phyloP scores from a whole-genome alignment of 2,888 invertebrate genomes.

The Heliconius charithonia region DNA sequence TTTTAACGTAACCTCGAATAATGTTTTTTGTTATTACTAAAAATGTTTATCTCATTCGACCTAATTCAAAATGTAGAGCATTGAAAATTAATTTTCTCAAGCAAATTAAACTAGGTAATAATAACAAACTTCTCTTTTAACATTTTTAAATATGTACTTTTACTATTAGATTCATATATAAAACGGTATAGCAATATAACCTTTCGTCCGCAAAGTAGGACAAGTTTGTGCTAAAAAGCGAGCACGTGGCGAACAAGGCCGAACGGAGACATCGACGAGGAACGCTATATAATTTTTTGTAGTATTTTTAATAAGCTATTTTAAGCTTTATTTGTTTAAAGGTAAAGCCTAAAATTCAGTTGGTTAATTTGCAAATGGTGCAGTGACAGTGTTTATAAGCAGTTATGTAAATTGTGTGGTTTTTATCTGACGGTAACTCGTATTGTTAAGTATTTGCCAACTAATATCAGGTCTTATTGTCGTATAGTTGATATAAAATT shows the following conservation, averaged over 20 bases:
- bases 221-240: constrained; percentile 32
- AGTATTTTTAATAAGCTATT: constrained; percentile 22
- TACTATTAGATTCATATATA: neutral
- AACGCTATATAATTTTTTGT: constrained; percentile 28
- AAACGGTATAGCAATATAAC: constrained; percentile 14
- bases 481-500: neutral
- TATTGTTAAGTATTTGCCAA: constrained; percentile 22
- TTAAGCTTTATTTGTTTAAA: neutral
- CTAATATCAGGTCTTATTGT: constrained; percentile 18
- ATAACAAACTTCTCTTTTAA: neutral
- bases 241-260: constrained; percentile 72
- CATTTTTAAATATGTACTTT: neutral
- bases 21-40: neutral
- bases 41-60: neutral
- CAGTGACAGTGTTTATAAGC: constrained; percentile 40
- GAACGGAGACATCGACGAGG: constrained; percentile 43
- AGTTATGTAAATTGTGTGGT: constrained; percentile 58
- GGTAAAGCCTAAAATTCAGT: constrained; percentile 11
- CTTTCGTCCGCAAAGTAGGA: constrained; percentile 37
- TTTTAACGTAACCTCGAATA: neutral
- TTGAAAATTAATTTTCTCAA: neutral
- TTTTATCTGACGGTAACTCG: constrained; percentile 41
- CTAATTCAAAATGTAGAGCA: constrained; percentile 9
- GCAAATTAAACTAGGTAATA: neutral
- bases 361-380: neutral